These are phyloP conservation scores for Drosophila phalerata DNA, from an alignment of 2,888 invertebrate genomes.

Conservation along the genomic window DNA sequence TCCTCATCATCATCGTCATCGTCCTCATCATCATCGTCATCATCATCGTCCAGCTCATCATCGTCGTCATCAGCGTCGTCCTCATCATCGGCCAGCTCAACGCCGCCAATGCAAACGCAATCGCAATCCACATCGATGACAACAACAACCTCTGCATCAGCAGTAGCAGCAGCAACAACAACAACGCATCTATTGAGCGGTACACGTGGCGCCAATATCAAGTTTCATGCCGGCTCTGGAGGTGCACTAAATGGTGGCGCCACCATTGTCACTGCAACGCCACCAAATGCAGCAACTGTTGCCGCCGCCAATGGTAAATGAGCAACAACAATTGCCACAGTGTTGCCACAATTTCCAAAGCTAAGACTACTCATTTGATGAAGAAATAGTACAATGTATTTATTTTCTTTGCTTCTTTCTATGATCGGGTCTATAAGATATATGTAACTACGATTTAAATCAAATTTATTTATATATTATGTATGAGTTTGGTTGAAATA, in stretches of 20 bases:
- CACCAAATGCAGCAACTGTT: conserved; percentile 55
- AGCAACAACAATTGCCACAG: background rate
- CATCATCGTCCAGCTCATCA: conserved; percentile 63
- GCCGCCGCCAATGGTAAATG: conserved; percentile 73
- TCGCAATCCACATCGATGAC: conserved; percentile 21
- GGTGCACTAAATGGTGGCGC: conserved; percentile 63
- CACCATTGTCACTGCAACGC: conserved; percentile 69
- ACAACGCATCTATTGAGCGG: conserved; percentile 58
- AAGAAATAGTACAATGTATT: too few relatives aligned
- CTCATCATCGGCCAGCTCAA: conserved; percentile 58
- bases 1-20: conserved; percentile 58
- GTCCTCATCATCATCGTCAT: conserved; percentile 52
- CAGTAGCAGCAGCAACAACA: conserved; percentile 43
- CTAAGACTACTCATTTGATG: too few relatives aligned
- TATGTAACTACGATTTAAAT: too few relatives aligned
- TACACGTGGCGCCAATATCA: conserved; percentile 58
- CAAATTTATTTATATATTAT: too few relatives aligned
- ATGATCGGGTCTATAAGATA: too few relatives aligned
- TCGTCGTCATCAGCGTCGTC: conserved; percentile 48
- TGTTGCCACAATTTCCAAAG: too few relatives aligned
- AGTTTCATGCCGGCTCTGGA: conserved; percentile 47
- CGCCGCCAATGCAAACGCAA: conserved; percentile 59
- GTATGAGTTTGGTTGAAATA: too few relatives aligned
- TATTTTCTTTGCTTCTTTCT: too few relatives aligned
- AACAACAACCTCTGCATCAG: too few relatives aligned